Conservation (phyloP, 2,113 vertebrate genomes). For the Ondatra zibethicus region DNA sequence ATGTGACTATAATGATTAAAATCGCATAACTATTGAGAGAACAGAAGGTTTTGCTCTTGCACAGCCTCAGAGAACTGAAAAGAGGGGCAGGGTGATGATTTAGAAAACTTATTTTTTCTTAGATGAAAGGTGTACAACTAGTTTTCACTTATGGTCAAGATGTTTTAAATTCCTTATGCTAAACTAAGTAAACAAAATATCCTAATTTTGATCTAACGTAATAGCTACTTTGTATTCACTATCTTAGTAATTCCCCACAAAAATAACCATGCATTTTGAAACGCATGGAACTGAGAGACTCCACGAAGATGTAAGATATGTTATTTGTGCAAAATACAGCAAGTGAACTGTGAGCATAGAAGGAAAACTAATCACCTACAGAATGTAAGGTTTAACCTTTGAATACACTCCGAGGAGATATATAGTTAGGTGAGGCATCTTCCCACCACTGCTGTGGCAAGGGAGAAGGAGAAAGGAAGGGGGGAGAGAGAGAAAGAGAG, state of each 20-base stretch:
- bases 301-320: not conserved
- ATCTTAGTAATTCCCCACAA: not conserved
- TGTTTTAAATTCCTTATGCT: not conserved
- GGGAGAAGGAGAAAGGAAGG: too few species aligned
- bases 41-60: not conserved
- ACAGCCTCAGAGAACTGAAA: not conserved
- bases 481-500: not conserved
- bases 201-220: not conserved
- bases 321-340: conserved; percentile 1
- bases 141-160: conserved; percentile 1
- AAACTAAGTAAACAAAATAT: conserved; percentile 32
- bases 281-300: not conserved
- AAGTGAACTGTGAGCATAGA: not conserved
- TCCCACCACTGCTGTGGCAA: not conserved
- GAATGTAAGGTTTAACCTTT: not conserved
- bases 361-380: not conserved
- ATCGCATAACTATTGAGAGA: conserved; percentile 33
- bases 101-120: conserved; percentile 1
- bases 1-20: not conserved
- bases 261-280: not conserved
- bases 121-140: not conserved
- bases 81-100: not conserved
- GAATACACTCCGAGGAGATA: not conserved
- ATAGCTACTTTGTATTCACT: not conserved
- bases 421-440: not conserved